A percentile compares a stretch with the other conserved stretches of the same genome.
Evolutionary conservation across 2,797 vertebrate species (phyloP).

Genomic region (Epinephelus malabaricus): DNA sequence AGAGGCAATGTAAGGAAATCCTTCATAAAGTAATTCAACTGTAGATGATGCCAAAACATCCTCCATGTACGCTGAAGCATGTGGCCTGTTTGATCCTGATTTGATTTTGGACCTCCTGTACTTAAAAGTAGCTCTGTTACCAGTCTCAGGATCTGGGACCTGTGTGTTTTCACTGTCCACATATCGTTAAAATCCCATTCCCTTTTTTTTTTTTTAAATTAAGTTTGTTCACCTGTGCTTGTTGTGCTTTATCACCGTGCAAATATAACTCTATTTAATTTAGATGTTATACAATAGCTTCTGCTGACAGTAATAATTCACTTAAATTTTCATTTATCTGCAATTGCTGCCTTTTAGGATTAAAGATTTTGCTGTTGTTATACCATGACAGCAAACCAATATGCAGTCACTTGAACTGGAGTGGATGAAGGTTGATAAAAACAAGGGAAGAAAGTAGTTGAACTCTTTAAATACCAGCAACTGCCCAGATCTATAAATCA

Average conservation of each 20-base stretch:
- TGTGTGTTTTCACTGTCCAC: conserved; percentile 50
- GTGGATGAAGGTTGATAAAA: neutral
- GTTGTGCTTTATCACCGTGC: conserved; percentile 22
- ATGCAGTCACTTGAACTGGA: neutral
- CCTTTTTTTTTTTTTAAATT: conserved; percentile 6
- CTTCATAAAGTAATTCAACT: conserved; percentile 11
- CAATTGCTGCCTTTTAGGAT: neutral
- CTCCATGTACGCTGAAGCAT: conserved; percentile 18
- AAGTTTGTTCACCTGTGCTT: conserved; percentile 6
- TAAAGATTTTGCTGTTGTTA: neutral
- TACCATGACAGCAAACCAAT: neutral
- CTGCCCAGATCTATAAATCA: neutral
- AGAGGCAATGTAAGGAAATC: neutral
- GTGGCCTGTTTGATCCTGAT: conserved; percentile 36
- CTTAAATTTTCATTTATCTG: neutral
- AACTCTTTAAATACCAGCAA: neutral
- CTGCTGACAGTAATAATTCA: neutral
- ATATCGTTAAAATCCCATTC: conserved; percentile 41
- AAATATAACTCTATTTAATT: neutral
- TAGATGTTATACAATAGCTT: neutral
- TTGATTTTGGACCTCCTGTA: conserved; percentile 19
- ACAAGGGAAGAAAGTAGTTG: neutral
- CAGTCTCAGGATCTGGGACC: conserved; percentile 22
- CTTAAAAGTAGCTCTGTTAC: conserved; percentile 22
- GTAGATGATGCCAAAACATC: conserved; percentile 9